phyloP scores from a whole-genome alignment of 2,888 invertebrate genomes.

The Eilema sororculum region DNA sequence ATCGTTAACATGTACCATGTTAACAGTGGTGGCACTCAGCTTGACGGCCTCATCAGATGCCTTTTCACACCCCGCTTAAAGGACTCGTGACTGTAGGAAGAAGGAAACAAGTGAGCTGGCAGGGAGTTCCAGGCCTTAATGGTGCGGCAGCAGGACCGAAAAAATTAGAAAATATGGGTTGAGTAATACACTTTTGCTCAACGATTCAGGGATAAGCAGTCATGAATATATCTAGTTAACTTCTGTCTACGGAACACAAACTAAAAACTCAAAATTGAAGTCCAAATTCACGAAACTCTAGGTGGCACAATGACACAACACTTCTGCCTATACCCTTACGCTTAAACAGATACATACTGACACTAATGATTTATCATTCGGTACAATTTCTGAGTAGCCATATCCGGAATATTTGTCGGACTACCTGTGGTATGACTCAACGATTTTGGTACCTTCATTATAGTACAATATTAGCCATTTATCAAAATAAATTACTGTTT shows the following conservation, averaged over 20 bases:
- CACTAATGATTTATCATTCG: slow-evolving; percentile 71
- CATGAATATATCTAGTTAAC: not conserved
- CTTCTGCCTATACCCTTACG: slow-evolving; percentile 36
- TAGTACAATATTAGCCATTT: slow-evolving; percentile 8
- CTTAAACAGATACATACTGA: slow-evolving; percentile 53
- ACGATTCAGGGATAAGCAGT: not conserved
- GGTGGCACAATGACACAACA: slow-evolving; percentile 48
- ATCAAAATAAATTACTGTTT: not conserved
- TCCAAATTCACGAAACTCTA: slow-evolving; percentile 24
- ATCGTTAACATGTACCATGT: too few relatives aligned
- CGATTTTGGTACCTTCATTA: slow-evolving; percentile 6
- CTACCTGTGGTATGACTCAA: slow-evolving; percentile 21
- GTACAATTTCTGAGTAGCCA: slow-evolving; percentile 45
- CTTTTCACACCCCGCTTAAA: too few relatives aligned
- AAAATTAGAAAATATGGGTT: too few relatives aligned
- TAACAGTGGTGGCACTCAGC: too few relatives aligned
- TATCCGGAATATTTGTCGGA: slow-evolving; percentile 17
- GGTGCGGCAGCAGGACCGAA: too few relatives aligned
- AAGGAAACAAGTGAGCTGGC: too few relatives aligned
- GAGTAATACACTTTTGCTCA: too few relatives aligned
- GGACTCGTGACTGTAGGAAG: too few relatives aligned
- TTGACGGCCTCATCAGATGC: too few relatives aligned
- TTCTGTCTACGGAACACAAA: slow-evolving; percentile 39
- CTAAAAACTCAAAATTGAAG: not conserved
- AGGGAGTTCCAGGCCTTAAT: too few relatives aligned